Evolutionary conservation across 2,113 vertebrate genomes (phyloP).

Genomic region (Sigmodon hispidus): DNA sequence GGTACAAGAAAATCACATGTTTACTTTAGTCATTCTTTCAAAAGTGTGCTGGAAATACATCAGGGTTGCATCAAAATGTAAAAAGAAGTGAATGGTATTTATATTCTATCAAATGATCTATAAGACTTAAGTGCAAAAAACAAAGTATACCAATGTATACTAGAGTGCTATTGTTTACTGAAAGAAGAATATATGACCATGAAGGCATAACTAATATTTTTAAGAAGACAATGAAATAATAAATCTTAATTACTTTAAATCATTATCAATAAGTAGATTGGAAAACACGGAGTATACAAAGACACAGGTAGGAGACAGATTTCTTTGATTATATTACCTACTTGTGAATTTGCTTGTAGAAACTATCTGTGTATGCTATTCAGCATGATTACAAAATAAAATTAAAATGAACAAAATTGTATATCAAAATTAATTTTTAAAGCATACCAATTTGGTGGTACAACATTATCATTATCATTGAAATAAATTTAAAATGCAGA

Average conservation of each 20-base stretch:
- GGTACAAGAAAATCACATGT: neutral
- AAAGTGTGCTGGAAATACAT: neutral
- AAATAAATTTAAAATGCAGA: neutral
- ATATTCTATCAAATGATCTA: too few species aligned
- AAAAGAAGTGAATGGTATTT: neutral
- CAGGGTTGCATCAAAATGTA: neutral
- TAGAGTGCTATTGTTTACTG: neutral
- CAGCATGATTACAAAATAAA: neutral
- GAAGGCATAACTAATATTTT: neutral
- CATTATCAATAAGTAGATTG: neutral
- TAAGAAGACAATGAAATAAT: neutral
- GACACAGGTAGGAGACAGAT: neutral
- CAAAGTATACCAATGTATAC: neutral
- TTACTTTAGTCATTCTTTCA: neutral
- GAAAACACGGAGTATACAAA: neutral
- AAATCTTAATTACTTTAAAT: neutral
- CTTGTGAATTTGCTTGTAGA: neutral
- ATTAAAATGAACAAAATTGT: neutral
- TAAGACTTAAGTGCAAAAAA: neutral
- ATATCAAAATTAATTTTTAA: neutral
- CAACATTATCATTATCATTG: neutral
- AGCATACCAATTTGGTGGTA: neutral
- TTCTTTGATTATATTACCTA: neutral
- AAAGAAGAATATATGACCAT: neutral
- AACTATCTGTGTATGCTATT: neutral